Base-by-base conservation (phyloP, 1,140 invertebrate species). In the Copidosoma floridanum region DNA sequence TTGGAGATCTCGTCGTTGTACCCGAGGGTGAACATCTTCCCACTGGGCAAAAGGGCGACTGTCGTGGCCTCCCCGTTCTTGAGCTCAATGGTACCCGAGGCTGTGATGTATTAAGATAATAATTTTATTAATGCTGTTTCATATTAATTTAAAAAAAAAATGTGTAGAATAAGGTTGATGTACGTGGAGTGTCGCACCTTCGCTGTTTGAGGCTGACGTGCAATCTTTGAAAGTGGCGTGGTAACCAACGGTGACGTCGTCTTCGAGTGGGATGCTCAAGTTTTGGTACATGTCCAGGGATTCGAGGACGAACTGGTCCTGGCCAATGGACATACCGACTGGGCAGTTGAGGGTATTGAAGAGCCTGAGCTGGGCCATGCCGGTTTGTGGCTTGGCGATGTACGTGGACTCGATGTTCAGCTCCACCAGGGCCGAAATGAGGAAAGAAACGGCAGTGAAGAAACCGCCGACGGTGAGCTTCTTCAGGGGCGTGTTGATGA, bases 371-470 rank as follows among this genome's bases (percentile, higher is more conserved):
- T 92, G 89, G 0, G 83, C 80, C 23, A 84, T 71, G 12, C 84
- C 84, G 20, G 65, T 16, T 35, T 78, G 68, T 2, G 91, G 87
- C 24, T 88, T 64, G 16, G 83, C 69, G 3, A 89, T 85, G 71
- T 91, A 88, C 35, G 16, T 16, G 66, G 88, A 87, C 85, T 95
- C 85, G 24, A 97, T 79, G 68, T 87, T 75, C 1, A 93, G 66
- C 80, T 98, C 92, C 2, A 98, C 83, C 29, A 94, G 68, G 20
- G 87, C 95, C 16, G 96, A 94, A 32, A 95, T 82, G n/a, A 92
- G 73, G 75, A 99, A 99, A 1, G 96, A 86, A 4, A 88, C 27
- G 6, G 87, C 88, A 10, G 92, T 92, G 3, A 99, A 75, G 14
- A 95, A 65, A 52, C 95, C 94, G 24, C 97, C 96, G 47, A 85